A percentile compares a stretch with the other conserved stretches of the same genome.
phyloP scores from a whole-genome alignment of 2,113 vertebrate genomes.

The Neomonachus schauinslandi region DNA sequence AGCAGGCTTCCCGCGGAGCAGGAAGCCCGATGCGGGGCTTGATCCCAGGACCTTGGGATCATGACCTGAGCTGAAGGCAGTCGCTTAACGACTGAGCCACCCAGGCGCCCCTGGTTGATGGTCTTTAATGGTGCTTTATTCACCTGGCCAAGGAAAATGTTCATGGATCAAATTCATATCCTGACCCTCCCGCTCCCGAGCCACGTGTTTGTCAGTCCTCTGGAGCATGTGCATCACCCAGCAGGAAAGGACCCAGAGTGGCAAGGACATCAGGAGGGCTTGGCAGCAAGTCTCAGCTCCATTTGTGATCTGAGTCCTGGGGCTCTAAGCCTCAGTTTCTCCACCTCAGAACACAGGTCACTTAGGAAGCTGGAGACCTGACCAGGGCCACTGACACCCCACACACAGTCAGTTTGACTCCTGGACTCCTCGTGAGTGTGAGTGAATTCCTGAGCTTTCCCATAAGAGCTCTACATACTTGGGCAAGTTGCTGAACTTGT shows the following conservation, averaged over 20 bases:
- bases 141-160: background rate
- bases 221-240: background rate
- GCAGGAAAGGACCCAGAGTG: too few relatives aligned
- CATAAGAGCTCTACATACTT: background rate
- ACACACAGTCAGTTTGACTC: background rate
- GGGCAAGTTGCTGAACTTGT: accelerated
- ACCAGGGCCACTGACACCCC: background rate
- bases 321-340: background rate
- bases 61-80: too few relatives aligned
- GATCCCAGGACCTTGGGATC: too few relatives aligned
- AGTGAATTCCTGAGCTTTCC: background rate
- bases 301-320: background rate
- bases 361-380: background rate
- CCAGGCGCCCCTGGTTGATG: background rate
- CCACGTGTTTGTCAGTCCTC: background rate
- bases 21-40: too few relatives aligned
- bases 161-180: background rate
- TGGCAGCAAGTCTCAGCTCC: background rate
- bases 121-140: background rate
- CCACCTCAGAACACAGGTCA: background rate
- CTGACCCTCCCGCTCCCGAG: background rate
- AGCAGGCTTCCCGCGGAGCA: too few relatives aligned
- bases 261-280: background rate
- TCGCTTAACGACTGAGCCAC: too few relatives aligned
- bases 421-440: background rate